Conservation (phyloP, 2,888 invertebrate species). For the Furcula furcula region DNA sequence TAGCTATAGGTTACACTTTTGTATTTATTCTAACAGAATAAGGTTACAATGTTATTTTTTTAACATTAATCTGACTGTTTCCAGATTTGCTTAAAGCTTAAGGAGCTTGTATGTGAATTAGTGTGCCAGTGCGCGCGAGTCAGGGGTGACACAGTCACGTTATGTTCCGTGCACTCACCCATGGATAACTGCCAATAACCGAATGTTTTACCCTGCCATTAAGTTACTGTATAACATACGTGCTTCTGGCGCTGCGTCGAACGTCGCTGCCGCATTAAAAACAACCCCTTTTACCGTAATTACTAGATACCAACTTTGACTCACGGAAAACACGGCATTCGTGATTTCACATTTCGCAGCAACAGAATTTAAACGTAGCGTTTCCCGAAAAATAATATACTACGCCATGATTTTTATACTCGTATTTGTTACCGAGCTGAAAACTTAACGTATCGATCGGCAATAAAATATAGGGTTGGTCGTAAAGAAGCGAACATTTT, state of each 20-base stretch:
- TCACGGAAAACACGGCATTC: conserved; percentile 50
- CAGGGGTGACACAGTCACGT: conserved; percentile 55
- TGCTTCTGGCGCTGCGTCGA: conserved; percentile 35
- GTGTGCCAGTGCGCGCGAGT: conserved; percentile 24
- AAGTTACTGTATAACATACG: conserved; percentile 31
- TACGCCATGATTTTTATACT: conserved; percentile 20
- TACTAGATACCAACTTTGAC: conserved; percentile 44
- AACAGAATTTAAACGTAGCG: background rate
- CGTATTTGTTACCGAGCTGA: conserved; percentile 40
- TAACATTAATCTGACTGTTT: conserved; percentile 20
- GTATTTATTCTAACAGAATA: too few relatives aligned
- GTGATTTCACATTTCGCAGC: conserved; percentile 29
- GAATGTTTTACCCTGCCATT: conserved; percentile 55
- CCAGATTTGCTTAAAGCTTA: conserved; percentile 28
- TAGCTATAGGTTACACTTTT: too few relatives aligned
- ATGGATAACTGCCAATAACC: conserved; percentile 64
- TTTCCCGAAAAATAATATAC: conserved; percentile 23
- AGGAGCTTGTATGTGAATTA: conserved; percentile 22
- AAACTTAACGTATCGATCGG: conserved; percentile 54
- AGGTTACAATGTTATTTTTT: too few relatives aligned
- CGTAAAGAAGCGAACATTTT: conserved; percentile 63
- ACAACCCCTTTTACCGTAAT: conserved; percentile 53
- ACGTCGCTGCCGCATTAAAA: conserved; percentile 50
- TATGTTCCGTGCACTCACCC: conserved; percentile 56
- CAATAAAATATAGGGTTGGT: conserved; percentile 63